Conservation (phyloP, 2,797 vertebrate genomes). For the Alexandromys oeconomus region DNA sequence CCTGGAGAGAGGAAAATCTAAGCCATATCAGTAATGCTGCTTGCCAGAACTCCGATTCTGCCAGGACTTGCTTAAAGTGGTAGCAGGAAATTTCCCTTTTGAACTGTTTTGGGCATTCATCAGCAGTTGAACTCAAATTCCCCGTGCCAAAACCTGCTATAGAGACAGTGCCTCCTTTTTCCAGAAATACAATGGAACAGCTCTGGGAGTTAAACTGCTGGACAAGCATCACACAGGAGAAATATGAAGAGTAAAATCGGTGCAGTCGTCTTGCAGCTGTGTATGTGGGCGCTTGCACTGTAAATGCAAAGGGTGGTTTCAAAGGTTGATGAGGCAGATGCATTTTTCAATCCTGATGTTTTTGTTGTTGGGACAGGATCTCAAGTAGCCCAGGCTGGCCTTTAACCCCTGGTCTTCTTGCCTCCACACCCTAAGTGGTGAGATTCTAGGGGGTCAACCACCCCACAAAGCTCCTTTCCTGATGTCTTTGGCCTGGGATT, state of each 20-base stretch:
- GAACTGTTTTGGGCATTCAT: conserved; percentile 49
- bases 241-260: background rate
- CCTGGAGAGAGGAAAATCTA: background rate
- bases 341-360: background rate
- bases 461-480: background rate
- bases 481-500: background rate
- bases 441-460: background rate
- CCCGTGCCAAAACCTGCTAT: background rate
- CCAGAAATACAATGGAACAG: conserved; percentile 53
- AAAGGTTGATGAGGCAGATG: conserved; percentile 14
- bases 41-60: conserved; percentile 34
- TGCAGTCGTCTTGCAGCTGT: background rate
- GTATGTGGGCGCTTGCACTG: background rate
- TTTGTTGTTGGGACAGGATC: background rate
- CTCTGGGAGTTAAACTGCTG: background rate
- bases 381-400: background rate
- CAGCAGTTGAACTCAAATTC: conserved; percentile 18
- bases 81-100: background rate
- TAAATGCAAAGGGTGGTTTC: background rate
- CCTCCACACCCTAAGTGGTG: background rate
- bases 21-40: background rate
- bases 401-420: background rate
- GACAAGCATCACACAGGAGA: background rate
- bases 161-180: background rate
- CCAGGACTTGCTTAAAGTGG: background rate